These are phyloP conservation scores for Eulemur rubriventer DNA, from an alignment of 2,797 vertebrate genomes.

Conservation along the genomic window DNA sequence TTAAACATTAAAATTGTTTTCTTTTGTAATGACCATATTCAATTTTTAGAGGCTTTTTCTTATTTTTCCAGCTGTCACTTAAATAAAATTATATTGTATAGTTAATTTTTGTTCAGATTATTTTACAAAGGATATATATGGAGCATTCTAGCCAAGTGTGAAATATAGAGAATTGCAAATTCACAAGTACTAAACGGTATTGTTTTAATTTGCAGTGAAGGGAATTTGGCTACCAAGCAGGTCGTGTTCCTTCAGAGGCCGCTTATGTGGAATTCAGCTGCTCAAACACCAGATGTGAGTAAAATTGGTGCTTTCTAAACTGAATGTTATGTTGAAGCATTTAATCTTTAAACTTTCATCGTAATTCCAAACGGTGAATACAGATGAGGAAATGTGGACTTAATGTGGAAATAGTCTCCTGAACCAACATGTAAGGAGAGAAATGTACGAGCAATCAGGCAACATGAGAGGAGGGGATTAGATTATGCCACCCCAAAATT, in stretches of 20 bases:
- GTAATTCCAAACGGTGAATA: background rate
- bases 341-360: background rate
- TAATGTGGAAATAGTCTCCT: background rate
- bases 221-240: conserved; percentile 97
- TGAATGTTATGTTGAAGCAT: background rate
- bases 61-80: background rate
- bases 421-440: background rate
- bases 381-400: background rate
- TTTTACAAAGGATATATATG: background rate
- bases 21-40: background rate
- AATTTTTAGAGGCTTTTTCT: background rate
- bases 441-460: background rate
- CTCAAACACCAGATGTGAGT: conserved; percentile 85
- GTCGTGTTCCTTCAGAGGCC: conserved; percentile 97
- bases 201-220: conserved; percentile 89
- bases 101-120: background rate
- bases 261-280: conserved; percentile 81
- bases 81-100: background rate
- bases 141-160: background rate
- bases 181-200: background rate
- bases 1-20: background rate
- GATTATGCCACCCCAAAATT: background rate
- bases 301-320: background rate
- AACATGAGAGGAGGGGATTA: background rate
- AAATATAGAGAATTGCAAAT: background rate